Percentiles rank a stretch among this genome's conserved stretches.
Conservation (phyloP, 2,113 vertebrate genomes). For the Lipophrys pholis region DNA sequence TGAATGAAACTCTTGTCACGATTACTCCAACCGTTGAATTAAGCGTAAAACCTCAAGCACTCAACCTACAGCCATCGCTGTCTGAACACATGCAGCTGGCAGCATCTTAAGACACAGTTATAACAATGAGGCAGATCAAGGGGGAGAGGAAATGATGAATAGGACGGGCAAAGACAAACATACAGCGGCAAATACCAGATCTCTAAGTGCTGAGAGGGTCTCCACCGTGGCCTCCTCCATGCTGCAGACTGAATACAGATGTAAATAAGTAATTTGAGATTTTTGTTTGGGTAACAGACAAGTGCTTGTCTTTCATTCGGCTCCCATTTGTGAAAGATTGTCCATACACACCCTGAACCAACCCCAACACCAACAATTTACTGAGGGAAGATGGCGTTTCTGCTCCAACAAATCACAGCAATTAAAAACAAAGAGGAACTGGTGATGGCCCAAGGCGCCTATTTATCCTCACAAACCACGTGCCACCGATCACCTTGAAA, state of each 20-base stretch:
- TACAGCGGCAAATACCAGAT: not conserved
- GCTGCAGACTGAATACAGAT: constrained; percentile 71
- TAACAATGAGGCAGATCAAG: not conserved
- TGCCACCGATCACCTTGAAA: constrained; percentile 23
- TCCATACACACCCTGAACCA: too few relatives aligned
- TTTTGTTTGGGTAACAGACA: constrained; percentile 72
- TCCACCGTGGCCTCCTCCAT: constrained; percentile 42
- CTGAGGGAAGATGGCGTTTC: constrained; percentile 27
- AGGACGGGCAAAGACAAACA: not conserved
- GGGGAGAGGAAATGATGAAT: constrained; percentile 10
- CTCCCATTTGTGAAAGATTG: constrained; percentile 24
- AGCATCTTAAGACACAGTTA: not conserved
- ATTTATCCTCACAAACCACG: constrained; percentile 32
- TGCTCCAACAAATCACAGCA: constrained; percentile 28
- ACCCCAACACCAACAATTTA: not conserved
- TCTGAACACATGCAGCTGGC: not conserved
- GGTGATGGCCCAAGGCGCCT: not conserved
- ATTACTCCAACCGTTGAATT: too few relatives aligned
- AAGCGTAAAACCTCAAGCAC: too few relatives aligned
- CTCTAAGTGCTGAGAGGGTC: constrained; percentile 20
- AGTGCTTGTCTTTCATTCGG: constrained; percentile 44
- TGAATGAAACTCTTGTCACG: too few relatives aligned
- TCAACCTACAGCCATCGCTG: not conserved
- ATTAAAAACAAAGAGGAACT: constrained; percentile 1
- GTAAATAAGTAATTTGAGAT: constrained; percentile 79